Conservation (phyloP, 2,113 vertebrate species). For the Corapipo altera region DNA sequence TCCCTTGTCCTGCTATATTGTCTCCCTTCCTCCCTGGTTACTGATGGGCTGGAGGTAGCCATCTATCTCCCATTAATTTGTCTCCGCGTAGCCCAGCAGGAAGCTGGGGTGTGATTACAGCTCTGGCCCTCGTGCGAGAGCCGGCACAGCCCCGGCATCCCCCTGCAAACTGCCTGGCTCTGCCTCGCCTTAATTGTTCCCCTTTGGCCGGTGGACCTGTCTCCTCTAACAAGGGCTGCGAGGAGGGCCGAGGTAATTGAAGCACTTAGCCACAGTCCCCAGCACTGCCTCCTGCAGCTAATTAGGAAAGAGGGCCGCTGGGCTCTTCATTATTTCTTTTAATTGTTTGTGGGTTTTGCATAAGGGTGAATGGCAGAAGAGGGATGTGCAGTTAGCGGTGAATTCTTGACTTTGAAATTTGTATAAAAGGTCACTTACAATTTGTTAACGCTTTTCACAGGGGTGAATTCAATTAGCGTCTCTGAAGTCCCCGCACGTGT, state of each 20-base stretch:
- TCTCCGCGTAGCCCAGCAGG: conserved; percentile 21
- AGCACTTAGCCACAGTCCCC: conserved; percentile 61
- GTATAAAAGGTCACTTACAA: conserved; percentile 66
- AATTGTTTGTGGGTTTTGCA: conserved; percentile 76
- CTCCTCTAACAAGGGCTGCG: conserved; percentile 60
- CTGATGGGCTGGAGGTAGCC: conserved; percentile 38
- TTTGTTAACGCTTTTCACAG: conserved; percentile 61
- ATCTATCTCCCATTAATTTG: conserved; percentile 20
- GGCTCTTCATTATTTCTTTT: conserved; percentile 67
- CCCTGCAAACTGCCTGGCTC: conserved; percentile 20
- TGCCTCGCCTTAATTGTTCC: conserved; percentile 71
- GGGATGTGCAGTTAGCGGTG: conserved; percentile 7
- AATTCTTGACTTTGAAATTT: conserved; percentile 59
- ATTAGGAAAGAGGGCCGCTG: conserved; percentile 72
- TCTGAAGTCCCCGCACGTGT: not conserved
- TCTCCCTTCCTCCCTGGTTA: not conserved
- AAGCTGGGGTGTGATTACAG: conserved; percentile 16
- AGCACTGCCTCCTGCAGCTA: conserved; percentile 66
- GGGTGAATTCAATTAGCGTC: conserved; percentile 70
- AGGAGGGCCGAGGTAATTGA: conserved; percentile 65
- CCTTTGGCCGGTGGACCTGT: conserved; percentile 62
- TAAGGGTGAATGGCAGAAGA: conserved; percentile 63
- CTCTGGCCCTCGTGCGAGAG: not conserved
- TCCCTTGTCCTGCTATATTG: not conserved
- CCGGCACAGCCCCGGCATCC: not conserved